Base-by-base conservation (phyloP, 2,797 vertebrate species). In the Diglossa cyanea region DNA sequence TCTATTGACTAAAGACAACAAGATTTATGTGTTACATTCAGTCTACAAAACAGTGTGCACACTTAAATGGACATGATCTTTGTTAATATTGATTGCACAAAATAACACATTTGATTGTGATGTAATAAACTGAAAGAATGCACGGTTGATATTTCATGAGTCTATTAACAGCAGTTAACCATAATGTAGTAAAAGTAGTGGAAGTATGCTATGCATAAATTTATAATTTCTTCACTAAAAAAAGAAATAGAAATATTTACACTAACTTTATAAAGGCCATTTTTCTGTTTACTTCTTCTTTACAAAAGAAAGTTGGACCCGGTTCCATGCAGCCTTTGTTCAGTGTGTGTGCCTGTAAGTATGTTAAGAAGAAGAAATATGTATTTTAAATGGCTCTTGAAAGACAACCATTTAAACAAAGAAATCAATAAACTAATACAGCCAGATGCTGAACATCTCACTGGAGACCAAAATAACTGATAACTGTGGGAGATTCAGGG, bases 391-490 rank as follows among this genome's bases (percentile, higher is more conserved):
- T 42, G 47, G 33, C 33, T 77, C 31, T 80, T 83, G 81, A 87
- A 91, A 89, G 4, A 25, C 30, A 83, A 48, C 44, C 18, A 45
- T 80, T 91, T 77, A 20, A 75, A 88, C 83, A 90, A 85, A 74
- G 6, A 53, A 88, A 95, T 91, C 65, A 68, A 91, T 89, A 77
- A 80, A 48, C 47, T 80, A 88, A 77, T 60, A 60, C 20, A 95
- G 61, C 23, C 81, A 91, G 81, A 70, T 81, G 72, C 58, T 6
- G 21, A 94, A 35, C 57, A 85, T 88, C 53, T 88, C 94, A 58
- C 68, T 81, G 45, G 88, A 92, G 88, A 91, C 55, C 35, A 86
- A 79, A 93, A 77, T 35, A 47, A 37, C 80, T 87, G 84, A 61
- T 83, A 86, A 92, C 68, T 83, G 55, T 78, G 42, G 88, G 84